Evolutionary conservation across 2,888 invertebrate genomes (phyloP), one percentile per base, ranked within the genome.

Genomic region (Apamea monoglypha): DNA sequence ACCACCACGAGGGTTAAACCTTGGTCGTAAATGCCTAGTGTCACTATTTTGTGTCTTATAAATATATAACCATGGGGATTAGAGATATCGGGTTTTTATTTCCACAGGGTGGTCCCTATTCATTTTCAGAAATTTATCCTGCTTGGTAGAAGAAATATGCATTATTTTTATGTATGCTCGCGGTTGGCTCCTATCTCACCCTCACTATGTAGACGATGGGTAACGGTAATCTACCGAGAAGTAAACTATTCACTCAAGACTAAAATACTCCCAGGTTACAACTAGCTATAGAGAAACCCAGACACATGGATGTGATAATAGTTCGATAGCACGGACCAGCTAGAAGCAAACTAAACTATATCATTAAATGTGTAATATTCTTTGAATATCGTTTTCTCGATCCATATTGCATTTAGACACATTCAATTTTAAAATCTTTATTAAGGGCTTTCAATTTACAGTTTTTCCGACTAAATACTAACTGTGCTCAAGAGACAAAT

Each of bases 351-450:
- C 14, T 69, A 47, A 69, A 47, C 29, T 12, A 29, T 25, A 36
- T 12, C 10, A 32, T 21, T 21, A 32, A 64, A 64, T n/a, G 68
- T 44, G n/a, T 40, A 8, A 74, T 21, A n/a, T 32, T 47, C 2
- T 10, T 29, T 56, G 29, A 53, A 29, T 73, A 66, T 5, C 6
- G 5, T 32, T 36, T 36, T 44, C 21, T 53, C 5, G 18, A 21
- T 66, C 50, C 40, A 32, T 16, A 56, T 16, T 53, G 36, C 36
- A 82, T 67, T 74, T 50, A 82, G 63, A 82, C 76, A 81, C 68
- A 44, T 64, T 69, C 6, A 47, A 47, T 66, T 82, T 81, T 16
- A 47, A 81, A 59, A 50, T 66, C 40, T 81, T 81, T 76, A 76
- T 82, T 82, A 40, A 50, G 5, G 10, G 47, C 8, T 56, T 53